Evolutionary conservation across 37 sponge, comb jelly and placozoan genomes (phyloP).

Genomic region (Hormiphora californensis): DNA sequence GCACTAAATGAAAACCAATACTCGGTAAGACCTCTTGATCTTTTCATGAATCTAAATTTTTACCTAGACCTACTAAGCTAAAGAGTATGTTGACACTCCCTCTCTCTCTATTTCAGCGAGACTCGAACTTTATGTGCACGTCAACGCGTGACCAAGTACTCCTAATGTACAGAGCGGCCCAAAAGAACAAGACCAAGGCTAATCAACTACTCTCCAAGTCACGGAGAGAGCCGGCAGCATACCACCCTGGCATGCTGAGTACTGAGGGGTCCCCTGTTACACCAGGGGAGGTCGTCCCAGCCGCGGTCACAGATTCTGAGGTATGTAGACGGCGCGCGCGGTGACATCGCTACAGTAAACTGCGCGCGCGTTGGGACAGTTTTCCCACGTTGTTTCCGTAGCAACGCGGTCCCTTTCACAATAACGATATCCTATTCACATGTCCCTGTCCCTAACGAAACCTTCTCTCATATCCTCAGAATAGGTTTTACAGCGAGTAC

Average conservation of each 20-base stretch:
- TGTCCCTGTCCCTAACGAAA: no score
- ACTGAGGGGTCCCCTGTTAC: not conserved
- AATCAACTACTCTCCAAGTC: not conserved
- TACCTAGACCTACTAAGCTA: not conserved
- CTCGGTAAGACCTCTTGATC: not conserved
- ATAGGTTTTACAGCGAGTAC: not conserved
- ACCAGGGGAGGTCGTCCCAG: not conserved
- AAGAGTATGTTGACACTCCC: not conserved
- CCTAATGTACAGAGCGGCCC: slow-evolving; percentile 43
- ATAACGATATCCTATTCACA: no score
- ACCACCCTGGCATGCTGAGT: slow-evolving; percentile 31
- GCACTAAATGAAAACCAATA: slow-evolving; percentile 43
- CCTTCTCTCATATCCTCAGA: no score
- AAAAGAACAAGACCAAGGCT: slow-evolving; percentile 40
- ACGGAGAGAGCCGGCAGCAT: not conserved
- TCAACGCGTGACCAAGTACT: slow-evolving; percentile 14
- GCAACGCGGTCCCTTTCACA: not conserved
- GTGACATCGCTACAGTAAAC: not conserved
- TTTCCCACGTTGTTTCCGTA: slow-evolving; percentile 35
- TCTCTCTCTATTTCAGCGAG: slow-evolving; percentile 52
- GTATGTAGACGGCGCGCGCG: slow-evolving; percentile 21
- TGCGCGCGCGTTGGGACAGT: no score
- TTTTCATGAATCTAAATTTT: not conserved
- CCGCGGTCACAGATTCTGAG: not conserved
- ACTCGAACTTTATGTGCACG: not conserved